A percentile compares a stretch with the other conserved stretches of the same genome.
phyloP scores from a whole-genome alignment of 2,113 vertebrate genomes.

The Zapornia atra region DNA sequence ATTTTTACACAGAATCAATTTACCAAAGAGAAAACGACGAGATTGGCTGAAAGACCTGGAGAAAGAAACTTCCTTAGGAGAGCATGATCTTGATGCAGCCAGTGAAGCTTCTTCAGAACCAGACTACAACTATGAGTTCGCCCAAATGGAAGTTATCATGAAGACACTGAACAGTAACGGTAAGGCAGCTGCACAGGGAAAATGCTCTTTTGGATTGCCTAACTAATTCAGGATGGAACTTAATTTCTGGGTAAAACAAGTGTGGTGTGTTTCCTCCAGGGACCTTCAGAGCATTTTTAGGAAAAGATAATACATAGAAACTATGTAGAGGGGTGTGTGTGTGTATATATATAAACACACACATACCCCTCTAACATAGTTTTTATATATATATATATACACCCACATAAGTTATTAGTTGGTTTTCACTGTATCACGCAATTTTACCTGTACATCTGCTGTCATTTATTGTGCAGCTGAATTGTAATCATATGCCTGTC shows the following conservation, averaged over 20 bases:
- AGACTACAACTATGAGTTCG: conserved; percentile 98
- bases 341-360: no score
- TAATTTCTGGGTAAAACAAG: neutral
- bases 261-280: neutral
- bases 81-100: conserved; percentile 90
- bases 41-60: conserved; percentile 94
- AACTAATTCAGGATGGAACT: neutral
- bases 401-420: neutral
- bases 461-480: neutral
- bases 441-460: neutral
- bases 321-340: neutral
- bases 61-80: conserved; percentile 81
- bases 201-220: neutral
- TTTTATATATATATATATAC: no score
- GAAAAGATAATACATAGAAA: neutral
- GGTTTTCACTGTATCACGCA: neutral
- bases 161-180: conserved; percentile 95
- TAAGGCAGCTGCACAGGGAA: conserved; percentile 60
- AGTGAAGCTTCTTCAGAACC: conserved; percentile 99
- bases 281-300: neutral
- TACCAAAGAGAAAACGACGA: conserved; percentile 92
- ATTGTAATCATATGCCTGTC: neutral
- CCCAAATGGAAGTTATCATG: conserved; percentile 99
- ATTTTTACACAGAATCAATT: conserved; percentile 84
- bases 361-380: no score